Base-by-base conservation (phyloP, 2,888 invertebrate genomes). In the Daptonema setosum region DNA sequence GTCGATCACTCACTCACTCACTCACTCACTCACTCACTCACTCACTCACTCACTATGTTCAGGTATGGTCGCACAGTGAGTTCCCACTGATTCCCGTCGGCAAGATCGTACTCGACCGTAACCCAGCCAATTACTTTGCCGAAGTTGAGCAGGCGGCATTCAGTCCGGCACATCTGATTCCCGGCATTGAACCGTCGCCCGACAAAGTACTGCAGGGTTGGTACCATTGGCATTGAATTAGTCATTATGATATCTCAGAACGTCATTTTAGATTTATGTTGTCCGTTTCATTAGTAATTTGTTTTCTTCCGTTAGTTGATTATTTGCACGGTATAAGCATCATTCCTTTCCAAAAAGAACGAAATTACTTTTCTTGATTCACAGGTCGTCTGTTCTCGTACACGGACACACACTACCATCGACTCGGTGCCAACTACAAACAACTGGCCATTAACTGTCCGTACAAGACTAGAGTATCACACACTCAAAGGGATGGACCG, bases 361-460 rank as follows among this genome's bases (percentile, higher is more conserved):
- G n/a, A n/a, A n/a, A n/a, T n/a, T n/a, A n/a, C n/a, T n/a, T n/a
- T n/a, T n/a, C n/a, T n/a, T n/a, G n/a, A n/a, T n/a, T n/a, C 28
- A 2, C 52, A 71, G 75, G 74, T 28, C 73, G 75, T 54, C 61
- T 76, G 57, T 76, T 73, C 65, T 72, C 74, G 5, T 76, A 95
- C 72, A 80, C 81, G 1, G 93, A 95, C 73, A 87, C 95, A 0
- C 93, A 93, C 67, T 79, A 84, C 60, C 82, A 88, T 73, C 80
- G 87, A 54, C 76, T 97, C 63, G 95, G 95, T 5, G 78, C 86
- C 1, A 95, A 97, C 76, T 85, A 81, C 72, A 77, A 84, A 61
- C 90, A 91, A 72, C 78, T 97, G 50, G 87, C 91, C 0, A 88
- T 95, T 25, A 97, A 95, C 74, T 90, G 91, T 70, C 91, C 95